Evolutionary conservation across 2,797 vertebrate genomes (phyloP).

Genomic region (Apogon talboti): DNA sequence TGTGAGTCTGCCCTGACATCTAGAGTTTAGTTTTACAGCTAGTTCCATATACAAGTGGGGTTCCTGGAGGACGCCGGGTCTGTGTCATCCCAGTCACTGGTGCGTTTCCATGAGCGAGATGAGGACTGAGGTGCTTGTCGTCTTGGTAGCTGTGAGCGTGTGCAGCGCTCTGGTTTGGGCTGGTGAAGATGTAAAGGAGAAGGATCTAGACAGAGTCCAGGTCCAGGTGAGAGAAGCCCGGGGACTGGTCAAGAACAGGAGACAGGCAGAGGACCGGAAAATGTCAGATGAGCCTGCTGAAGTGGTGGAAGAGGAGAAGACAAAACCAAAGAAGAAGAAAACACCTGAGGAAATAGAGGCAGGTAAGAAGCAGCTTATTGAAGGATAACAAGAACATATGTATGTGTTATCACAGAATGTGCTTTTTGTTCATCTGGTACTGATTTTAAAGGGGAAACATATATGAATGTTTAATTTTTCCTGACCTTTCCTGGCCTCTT

Average conservation of each 20-base stretch:
- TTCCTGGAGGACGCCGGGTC: background rate
- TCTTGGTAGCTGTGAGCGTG: constrained; percentile 48
- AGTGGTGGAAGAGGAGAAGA: constrained; percentile 27
- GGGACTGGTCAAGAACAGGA: constrained; percentile 5
- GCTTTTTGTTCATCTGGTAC: background rate
- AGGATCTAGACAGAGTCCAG: constrained; percentile 3
- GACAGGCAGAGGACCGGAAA: constrained; percentile 6
- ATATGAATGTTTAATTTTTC: background rate
- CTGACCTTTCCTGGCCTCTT: constrained; percentile 11
- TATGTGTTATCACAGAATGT: background rate
- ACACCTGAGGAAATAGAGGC: constrained; percentile 78
- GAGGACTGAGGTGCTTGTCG: constrained; percentile 55
- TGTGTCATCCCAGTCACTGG: background rate
- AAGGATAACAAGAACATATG: background rate
- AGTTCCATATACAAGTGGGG: constrained; percentile 4
- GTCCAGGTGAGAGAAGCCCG: constrained; percentile 30
- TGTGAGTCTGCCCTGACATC: constrained; percentile 1
- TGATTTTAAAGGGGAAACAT: background rate
- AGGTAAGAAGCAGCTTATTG: constrained; percentile 59
- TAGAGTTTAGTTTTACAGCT: constrained; percentile 19
- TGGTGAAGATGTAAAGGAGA: background rate
- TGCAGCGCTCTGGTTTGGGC: constrained; percentile 32
- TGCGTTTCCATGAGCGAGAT: constrained; percentile 38
- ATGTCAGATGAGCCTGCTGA: constrained; percentile 66
- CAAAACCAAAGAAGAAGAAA: constrained; percentile 80